Conservation (phyloP, 2,113 vertebrate genomes). For the Catharus fuscescens region DNA sequence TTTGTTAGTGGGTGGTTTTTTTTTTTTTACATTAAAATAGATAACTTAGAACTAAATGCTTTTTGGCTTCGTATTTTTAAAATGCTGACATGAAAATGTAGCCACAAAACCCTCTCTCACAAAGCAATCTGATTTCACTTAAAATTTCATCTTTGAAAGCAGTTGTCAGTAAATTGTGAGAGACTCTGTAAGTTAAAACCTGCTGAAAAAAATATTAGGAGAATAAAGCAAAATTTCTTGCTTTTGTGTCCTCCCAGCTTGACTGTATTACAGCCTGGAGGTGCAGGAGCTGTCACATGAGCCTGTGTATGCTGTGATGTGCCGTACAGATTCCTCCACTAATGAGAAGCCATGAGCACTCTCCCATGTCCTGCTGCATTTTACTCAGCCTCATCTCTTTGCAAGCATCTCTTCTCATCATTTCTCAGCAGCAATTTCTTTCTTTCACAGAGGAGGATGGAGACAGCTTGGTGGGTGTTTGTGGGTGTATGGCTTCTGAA, state of each 20-base stretch:
- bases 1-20: neutral
- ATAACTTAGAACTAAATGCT: neutral
- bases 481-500: neutral
- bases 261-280: neutral
- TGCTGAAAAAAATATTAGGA: slow-evolving; percentile 21
- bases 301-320: neutral
- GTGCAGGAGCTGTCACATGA: neutral
- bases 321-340: neutral
- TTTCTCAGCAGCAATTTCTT: slow-evolving; percentile 14
- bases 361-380: neutral
- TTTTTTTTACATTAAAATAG: neutral
- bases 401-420: slow-evolving; percentile 7
- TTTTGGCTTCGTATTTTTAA: neutral
- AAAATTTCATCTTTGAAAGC: slow-evolving; percentile 6
- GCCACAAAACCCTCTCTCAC: neutral
- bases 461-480: slow-evolving; percentile 1
- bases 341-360: slow-evolving; percentile 36
- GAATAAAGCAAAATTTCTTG: slow-evolving; percentile 9
- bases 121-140: slow-evolving; percentile 19
- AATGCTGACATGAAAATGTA: neutral
- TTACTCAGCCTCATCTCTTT: neutral
- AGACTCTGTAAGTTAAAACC: neutral
- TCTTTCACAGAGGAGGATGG: neutral
- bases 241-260: slow-evolving; percentile 14
- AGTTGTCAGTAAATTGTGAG: neutral